Evolutionary conservation across 2,888 invertebrate species (phyloP), one percentile per base, ranked within the genome.

Genomic region (Diplolepis rosae): DNA sequence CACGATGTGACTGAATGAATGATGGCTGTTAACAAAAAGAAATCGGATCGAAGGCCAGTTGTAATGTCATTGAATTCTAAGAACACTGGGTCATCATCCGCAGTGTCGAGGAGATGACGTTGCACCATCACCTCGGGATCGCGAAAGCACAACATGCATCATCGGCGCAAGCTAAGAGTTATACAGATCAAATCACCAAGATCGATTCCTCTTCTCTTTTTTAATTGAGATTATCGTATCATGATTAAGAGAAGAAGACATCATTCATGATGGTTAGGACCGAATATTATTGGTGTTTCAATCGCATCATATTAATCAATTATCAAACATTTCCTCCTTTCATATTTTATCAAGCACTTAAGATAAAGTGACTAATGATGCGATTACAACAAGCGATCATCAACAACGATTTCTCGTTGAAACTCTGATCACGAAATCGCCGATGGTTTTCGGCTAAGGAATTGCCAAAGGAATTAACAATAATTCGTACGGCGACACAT

Each of bases 121-220:
- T 79, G 83, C 80, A 87, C 86, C 87, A 87, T 86, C 85, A 87
- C 87, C 87, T 85, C 86, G 83, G 83, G 84, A 80, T 87, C 87
- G 87, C 85, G 84, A 84, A 85, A 88, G 88, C 88, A 87, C 87
- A 88, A 87, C 88, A 88, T 88, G 88, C 88, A 89, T 88, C 88
- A 88, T 88, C 88, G 88, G 88, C 88, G 87, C 88, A 88, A 88
- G 88, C 88, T 89, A 81, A 84, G 82, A 85, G 81, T 83, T 82
- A 82, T 81, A 80, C 67, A 72, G 72, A 73, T 73, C 74, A 72
- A 74, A 74, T 56, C 66, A 73, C 76, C 76, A 76, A 71, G 61
- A 75, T 74, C 77, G 73, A 71, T 54, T 65, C 70, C 72, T 69
- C n/a, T 66, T 32, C 30, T 45, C 22, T 48, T 22, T 22, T 22